Evolutionary conservation across 2,113 vertebrate genomes (phyloP), one percentile per base, ranked within the genome.

Genomic region (Chunga burmeisteri): DNA sequence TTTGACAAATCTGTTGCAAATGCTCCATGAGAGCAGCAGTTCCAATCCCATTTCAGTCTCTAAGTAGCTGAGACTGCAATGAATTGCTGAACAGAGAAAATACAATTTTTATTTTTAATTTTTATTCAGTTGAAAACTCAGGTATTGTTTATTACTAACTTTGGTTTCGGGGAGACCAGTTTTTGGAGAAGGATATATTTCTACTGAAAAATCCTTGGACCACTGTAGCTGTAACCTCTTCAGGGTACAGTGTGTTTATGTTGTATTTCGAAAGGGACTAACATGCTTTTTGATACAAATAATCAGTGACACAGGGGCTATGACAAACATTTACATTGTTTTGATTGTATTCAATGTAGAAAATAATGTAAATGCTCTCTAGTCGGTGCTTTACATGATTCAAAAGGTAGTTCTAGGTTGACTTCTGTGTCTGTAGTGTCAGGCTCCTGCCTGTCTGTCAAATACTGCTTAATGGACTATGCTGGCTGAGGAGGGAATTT

Each of bases 311-410:
- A 40, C 0, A n/a, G 22, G 2, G 10, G 3, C 22, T 36, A 40
- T 56, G 34, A 40, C 8, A 58, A 65, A 20, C 5, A 23, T 52
- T 61, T 42, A 38, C 11, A 21, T 62, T 66, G 6, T 67, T 86
- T 53, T 34, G 9, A 21, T 79, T 74, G 6, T 44, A 49, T 67
- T 71, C 19, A n/a, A 7, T 42, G 9, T 34, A 56, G 15, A 77
- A 82, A 77, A 75, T 40, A 55, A 40, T 29, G 14, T 47, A 55
- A 82, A 47, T 73, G 6, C 6, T 68, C 42, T 80, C 22, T 58
- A n/a, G 15, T 10, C 44, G 2, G 5, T 62, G 14, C 6, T 15
- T 74, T 71, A 34, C 0, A 0, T 49, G 27, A 46, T 62, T 86
- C 15, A 52, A 87, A 96, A 56, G 7, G 8, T 85, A 80, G 23